Evolutionary conservation across 2,888 invertebrate species (phyloP).

Genomic region (Ferdinandea cuprea): DNA sequence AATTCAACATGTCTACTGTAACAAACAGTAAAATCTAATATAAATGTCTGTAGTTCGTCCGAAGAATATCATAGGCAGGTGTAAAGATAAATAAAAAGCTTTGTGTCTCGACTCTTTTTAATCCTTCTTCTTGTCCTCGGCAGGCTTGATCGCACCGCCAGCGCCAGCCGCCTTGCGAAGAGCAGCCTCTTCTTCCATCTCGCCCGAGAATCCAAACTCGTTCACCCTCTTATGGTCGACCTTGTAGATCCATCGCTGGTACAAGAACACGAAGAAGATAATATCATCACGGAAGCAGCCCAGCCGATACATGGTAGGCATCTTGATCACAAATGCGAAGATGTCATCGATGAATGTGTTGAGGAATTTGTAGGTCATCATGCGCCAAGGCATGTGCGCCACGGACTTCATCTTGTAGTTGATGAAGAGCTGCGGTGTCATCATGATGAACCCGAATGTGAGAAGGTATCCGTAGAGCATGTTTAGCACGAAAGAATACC

Average conservation of each 20-base stretch:
- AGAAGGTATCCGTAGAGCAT: slow-evolving; percentile 99
- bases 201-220: slow-evolving; percentile 98
- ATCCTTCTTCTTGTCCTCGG: slow-evolving; percentile 81
- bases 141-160: slow-evolving; percentile 77
- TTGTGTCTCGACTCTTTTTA: slow-evolving; percentile 76
- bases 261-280: slow-evolving; percentile 99
- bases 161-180: slow-evolving; percentile 68
- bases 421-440: slow-evolving; percentile 99
- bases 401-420: slow-evolving; percentile 99
- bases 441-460: slow-evolving; percentile 99
- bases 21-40: slow-evolving; percentile 51
- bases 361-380: slow-evolving; percentile 99
- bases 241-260: slow-evolving; percentile 99
- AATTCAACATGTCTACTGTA: slow-evolving; percentile 44
- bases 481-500: slow-evolving; percentile 98
- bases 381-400: slow-evolving; percentile 99
- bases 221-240: slow-evolving; percentile 97
- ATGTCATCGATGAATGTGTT: slow-evolving; percentile 99
- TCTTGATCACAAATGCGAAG: slow-evolving; percentile 99
- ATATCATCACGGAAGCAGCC: slow-evolving; percentile 99
- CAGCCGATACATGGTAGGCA: slow-evolving; percentile 99
- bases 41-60: slow-evolving; percentile 24
- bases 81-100: slow-evolving; percentile 30
- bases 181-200: slow-evolving; percentile 85
- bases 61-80: slow-evolving; percentile 62